These are phyloP conservation scores for Philhelius pedissequus DNA, from an alignment of 2,888 invertebrate genomes.

Conservation along the genomic window DNA sequence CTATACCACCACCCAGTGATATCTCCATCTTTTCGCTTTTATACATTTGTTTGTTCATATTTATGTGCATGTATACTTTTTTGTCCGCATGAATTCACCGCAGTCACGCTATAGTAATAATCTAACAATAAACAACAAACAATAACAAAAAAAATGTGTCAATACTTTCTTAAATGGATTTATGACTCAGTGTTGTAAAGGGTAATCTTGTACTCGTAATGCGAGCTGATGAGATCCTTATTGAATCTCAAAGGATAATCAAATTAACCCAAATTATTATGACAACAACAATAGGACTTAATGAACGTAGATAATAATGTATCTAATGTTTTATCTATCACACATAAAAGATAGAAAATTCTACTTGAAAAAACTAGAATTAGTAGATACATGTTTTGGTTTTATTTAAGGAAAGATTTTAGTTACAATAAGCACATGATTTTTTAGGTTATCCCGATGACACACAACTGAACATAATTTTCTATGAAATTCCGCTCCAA, in stretches of 20 bases:
- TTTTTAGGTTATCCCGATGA: slow-evolving; percentile 42
- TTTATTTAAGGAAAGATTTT: slow-evolving; percentile 8
- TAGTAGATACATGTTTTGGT: slow-evolving; percentile 15
- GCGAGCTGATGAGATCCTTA: not conserved
- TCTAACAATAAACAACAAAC: not conserved
- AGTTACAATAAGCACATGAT: slow-evolving; percentile 51
- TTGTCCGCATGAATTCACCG: slow-evolving; percentile 26
- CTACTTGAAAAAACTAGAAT: not conserved
- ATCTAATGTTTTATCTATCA: not conserved
- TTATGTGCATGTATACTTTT: too few relatives aligned
- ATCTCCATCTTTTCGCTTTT: slow-evolving; percentile 6
- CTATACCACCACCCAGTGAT: slow-evolving; percentile 39
- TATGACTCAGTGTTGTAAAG: not conserved
- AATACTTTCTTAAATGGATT: slow-evolving; percentile 34
- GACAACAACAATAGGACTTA: not conserved
- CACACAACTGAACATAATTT: slow-evolving; percentile 56
- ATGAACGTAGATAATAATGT: not conserved
- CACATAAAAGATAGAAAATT: not conserved
- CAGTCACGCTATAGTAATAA: slow-evolving; percentile 52
- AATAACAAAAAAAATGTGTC: slow-evolving; percentile 9
- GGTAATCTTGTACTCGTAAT: not conserved
- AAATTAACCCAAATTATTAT: slow-evolving; percentile 7
- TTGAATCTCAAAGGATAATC: not conserved
- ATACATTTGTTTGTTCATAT: not conserved
- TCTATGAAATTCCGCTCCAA: slow-evolving; percentile 61